Conservation (phyloP, 2,888 invertebrate genomes). For the Allophyes oxyacanthae region DNA sequence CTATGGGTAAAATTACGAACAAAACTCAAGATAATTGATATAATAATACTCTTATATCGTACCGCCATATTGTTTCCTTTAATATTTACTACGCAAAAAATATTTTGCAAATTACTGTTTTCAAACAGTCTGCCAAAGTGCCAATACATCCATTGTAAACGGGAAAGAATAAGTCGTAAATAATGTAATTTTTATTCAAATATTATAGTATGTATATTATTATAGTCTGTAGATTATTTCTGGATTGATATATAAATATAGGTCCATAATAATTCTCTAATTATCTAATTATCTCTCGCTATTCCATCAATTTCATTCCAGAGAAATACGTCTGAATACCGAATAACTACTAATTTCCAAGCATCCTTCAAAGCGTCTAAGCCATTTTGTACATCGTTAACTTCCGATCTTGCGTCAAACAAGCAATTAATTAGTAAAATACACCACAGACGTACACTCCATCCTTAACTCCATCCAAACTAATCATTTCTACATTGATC, state of each 20-base stretch:
- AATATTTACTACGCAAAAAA: slow-evolving; percentile 15
- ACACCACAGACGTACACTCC: slow-evolving; percentile 40
- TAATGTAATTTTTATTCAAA: no score
- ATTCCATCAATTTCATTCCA: neutral
- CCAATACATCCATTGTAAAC: no score
- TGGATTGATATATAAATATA: no score
- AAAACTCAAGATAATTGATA: slow-evolving; percentile 30
- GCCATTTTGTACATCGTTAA: slow-evolving; percentile 48
- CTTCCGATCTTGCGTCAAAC: slow-evolving; percentile 57
- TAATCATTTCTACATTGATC: slow-evolving; percentile 24
- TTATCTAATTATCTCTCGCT: no score
- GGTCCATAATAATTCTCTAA: no score
- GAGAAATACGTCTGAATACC: slow-evolving; percentile 22
- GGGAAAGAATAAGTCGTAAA: no score
- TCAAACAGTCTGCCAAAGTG: no score
- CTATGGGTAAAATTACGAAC: slow-evolving; percentile 26
- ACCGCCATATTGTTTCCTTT: slow-evolving; percentile 35
- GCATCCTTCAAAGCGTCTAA: slow-evolving; percentile 28
- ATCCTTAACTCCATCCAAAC: slow-evolving; percentile 36
- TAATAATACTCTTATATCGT: slow-evolving; percentile 34
- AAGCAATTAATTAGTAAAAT: slow-evolving; percentile 65
- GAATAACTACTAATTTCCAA: slow-evolving; percentile 31
- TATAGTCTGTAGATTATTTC: no score
- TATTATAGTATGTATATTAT: no score
- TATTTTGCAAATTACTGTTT: slow-evolving; percentile 6